Evolutionary conservation across 2,797 vertebrate species (phyloP).

Genomic region (Sebastes taczanowskii): DNA sequence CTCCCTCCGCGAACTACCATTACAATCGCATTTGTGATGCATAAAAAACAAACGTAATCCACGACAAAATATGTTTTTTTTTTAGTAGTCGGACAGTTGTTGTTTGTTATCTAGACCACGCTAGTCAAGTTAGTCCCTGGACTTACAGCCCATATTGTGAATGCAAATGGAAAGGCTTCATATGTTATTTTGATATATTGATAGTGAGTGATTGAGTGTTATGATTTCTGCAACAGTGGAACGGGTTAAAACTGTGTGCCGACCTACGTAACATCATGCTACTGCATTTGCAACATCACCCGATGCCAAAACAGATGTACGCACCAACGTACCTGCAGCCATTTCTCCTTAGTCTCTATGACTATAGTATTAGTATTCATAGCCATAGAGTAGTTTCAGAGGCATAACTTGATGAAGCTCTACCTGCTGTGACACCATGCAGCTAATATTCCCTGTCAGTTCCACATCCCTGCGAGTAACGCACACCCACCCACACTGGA

Average conservation of each 20-base stretch:
- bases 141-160: not conserved
- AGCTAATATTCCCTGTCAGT: conserved; percentile 72
- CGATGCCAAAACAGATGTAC: not conserved
- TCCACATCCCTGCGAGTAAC: conserved; percentile 57
- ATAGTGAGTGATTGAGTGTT: not conserved
- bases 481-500: conserved; percentile 56
- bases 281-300: not conserved
- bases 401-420: conserved; percentile 57
- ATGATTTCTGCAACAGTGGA: not conserved
- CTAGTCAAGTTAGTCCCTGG: not conserved
- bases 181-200: not conserved
- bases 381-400: conserved; percentile 43
- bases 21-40: too few species aligned
- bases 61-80: not conserved
- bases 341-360: not conserved
- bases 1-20: too few species aligned
- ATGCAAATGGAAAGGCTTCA: not conserved
- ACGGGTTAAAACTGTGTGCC: not conserved
- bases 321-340: not conserved
- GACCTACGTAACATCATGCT: not conserved
- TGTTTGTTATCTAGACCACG: not conserved
- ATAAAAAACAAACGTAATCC: too few species aligned
- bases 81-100: too few species aligned
- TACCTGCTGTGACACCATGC: conserved; percentile 65
- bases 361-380: conserved; percentile 43